Conservation (phyloP, 2,888 invertebrate species). For the Dryobotodes eremita region DNA sequence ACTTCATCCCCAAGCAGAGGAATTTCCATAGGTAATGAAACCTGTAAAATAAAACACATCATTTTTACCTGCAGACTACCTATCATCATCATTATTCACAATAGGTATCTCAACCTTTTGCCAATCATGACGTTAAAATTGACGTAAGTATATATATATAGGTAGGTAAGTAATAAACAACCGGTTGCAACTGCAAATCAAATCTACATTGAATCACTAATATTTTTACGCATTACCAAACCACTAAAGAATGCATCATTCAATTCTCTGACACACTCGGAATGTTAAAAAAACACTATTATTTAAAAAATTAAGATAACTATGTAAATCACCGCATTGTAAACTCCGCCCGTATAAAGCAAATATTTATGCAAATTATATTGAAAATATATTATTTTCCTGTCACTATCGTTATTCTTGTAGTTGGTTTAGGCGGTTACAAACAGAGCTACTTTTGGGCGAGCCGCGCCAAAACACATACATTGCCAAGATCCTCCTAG, state of each 20-base stretch:
- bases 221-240: constrained; percentile 29
- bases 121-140: not conserved
- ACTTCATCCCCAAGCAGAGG: too few relatives aligned
- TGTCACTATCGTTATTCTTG: constrained; percentile 21
- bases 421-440: not conserved
- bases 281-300: not conserved
- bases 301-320: constrained; percentile 10
- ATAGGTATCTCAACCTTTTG: not conserved
- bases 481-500: too few relatives aligned
- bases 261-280: constrained; percentile 13
- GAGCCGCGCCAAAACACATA: too few relatives aligned
- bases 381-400: constrained; percentile 43
- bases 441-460: not conserved
- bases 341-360: constrained; percentile 54
- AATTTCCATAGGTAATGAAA: too few relatives aligned
- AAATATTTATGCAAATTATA: constrained; percentile 45
- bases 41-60: too few relatives aligned
- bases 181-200: not conserved
- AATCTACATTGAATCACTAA: not conserved
- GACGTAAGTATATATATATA: too few relatives aligned
- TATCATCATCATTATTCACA: not conserved
- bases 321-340: constrained; percentile 41
- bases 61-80: too few relatives aligned
- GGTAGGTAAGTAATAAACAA: not conserved
- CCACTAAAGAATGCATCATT: constrained; percentile 27